Conservation (phyloP, 2,797 vertebrate genomes). For the Myotis pilosus region DNA sequence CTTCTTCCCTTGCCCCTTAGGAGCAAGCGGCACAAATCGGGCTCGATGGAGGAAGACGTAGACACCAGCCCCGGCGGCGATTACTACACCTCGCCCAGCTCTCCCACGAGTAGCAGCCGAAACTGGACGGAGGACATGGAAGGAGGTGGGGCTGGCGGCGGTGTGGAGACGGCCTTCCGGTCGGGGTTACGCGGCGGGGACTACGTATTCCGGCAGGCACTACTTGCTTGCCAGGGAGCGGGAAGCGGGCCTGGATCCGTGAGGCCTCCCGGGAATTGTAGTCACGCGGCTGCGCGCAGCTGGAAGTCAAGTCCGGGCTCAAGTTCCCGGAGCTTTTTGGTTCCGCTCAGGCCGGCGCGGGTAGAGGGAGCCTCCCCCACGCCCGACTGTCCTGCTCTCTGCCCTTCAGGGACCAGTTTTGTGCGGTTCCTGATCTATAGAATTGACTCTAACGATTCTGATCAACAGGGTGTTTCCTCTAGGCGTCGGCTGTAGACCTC, state of each 20-base stretch:
- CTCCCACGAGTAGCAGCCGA: slow-evolving; percentile 96
- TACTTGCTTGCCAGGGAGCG: neutral
- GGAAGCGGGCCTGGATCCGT: neutral
- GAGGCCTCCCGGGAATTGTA: slow-evolving; percentile 52
- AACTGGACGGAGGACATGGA: slow-evolving; percentile 99
- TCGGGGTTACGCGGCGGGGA: neutral
- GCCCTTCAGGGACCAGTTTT: no score
- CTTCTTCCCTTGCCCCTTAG: slow-evolving; percentile 75
- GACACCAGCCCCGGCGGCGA: slow-evolving; percentile 96
- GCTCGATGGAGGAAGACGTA: slow-evolving; percentile 97
- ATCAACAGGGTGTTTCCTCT: neutral
- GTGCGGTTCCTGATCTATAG: no score
- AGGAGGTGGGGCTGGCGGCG: slow-evolving; percentile 88
- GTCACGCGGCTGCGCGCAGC: neutral
- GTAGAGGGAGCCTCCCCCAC: accelerated
- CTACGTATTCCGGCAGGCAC: slow-evolving; percentile 59
- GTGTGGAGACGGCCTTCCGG: neutral
- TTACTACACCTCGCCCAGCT: slow-evolving; percentile 95
- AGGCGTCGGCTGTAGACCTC: neutral
- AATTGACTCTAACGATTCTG: neutral
- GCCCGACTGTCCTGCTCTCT: neutral
- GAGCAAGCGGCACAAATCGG: slow-evolving; percentile 97
- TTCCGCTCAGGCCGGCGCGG: neutral
- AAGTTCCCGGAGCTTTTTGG: neutral
- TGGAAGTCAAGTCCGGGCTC: neutral